Conservation (phyloP, 1,140 invertebrate species). For the Drosophila serrata region DNA sequence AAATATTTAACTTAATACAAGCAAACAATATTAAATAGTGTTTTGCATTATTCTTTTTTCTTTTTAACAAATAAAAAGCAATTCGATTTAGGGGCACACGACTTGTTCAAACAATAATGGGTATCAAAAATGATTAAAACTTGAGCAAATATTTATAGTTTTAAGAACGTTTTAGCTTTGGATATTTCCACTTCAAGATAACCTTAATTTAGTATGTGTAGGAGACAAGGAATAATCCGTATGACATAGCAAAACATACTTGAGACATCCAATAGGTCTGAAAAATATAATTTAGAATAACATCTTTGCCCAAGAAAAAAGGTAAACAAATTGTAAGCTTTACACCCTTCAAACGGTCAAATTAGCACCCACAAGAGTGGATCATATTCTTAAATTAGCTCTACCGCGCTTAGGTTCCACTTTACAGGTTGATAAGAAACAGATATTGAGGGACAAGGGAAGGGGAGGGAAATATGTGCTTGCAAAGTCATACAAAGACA, state of each 20-base stretch:
- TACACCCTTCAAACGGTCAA: too few species aligned
- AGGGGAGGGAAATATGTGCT: too few species aligned
- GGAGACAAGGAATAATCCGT: background rate
- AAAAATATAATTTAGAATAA: too few species aligned
- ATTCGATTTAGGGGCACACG: conserved; percentile 10
- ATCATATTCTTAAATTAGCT: too few species aligned
- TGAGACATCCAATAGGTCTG: too few species aligned
- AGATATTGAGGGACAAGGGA: too few species aligned
- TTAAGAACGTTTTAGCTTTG: background rate
- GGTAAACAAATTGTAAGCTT: too few species aligned
- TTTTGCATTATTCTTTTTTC: background rate
- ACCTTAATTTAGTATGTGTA: background rate
- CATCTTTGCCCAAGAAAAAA: too few species aligned
- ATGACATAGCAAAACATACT: background rate
- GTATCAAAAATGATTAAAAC: background rate
- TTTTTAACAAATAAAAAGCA: background rate
- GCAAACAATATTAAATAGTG: background rate
- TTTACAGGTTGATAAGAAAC: too few species aligned
- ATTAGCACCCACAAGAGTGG: too few species aligned
- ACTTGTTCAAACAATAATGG: conserved; percentile 11
- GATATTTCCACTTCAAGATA: background rate
- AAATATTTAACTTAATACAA: conserved; percentile 2
- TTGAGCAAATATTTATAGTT: conserved; percentile 1
- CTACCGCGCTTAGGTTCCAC: too few species aligned
- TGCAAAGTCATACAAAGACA: too few species aligned